Evolutionary conservation across 2,888 invertebrate species (phyloP).

Genomic region (Coleophora flavipennella): DNA sequence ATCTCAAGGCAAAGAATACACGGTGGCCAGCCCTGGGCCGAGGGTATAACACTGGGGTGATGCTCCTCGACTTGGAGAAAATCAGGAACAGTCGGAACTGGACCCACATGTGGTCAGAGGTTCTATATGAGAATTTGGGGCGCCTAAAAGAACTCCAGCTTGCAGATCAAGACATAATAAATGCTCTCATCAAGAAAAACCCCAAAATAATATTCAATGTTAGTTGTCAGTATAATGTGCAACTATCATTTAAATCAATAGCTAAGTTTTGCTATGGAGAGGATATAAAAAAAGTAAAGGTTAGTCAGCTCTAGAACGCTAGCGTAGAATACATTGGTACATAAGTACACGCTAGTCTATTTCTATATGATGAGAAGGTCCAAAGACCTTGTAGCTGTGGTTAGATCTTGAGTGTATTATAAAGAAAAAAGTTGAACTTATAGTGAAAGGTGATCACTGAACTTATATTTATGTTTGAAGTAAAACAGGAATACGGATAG

Average conservation of each 20-base stretch:
- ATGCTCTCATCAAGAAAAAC: conserved; percentile 85
- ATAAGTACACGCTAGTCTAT: too few relatives aligned
- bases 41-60: conserved; percentile 87
- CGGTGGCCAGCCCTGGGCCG: conserved; percentile 91
- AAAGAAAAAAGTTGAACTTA: too few relatives aligned
- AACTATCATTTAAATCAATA: conserved; percentile 86
- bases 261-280: conserved; percentile 84
- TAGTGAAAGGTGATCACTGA: too few relatives aligned
- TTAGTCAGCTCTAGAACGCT: too few relatives aligned
- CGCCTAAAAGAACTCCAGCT: conserved; percentile 75
- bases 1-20: conserved; percentile 78
- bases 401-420: too few relatives aligned
- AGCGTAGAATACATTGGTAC: too few relatives aligned
- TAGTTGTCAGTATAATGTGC: conserved; percentile 93
- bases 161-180: conserved; percentile 94
- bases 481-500: too few relatives aligned
- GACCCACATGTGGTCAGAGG: conserved; percentile 81
- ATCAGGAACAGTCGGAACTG: conserved; percentile 78
- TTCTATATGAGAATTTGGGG: conserved; percentile 78
- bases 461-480: too few relatives aligned
- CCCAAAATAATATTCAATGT: conserved; percentile 82
- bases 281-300: conserved; percentile 77
- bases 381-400: too few relatives aligned
- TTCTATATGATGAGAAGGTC: too few relatives aligned
- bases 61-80: conserved; percentile 82